Evolutionary conservation across 2,888 invertebrate genomes (phyloP).

Genomic region (Drepana falcataria): DNA sequence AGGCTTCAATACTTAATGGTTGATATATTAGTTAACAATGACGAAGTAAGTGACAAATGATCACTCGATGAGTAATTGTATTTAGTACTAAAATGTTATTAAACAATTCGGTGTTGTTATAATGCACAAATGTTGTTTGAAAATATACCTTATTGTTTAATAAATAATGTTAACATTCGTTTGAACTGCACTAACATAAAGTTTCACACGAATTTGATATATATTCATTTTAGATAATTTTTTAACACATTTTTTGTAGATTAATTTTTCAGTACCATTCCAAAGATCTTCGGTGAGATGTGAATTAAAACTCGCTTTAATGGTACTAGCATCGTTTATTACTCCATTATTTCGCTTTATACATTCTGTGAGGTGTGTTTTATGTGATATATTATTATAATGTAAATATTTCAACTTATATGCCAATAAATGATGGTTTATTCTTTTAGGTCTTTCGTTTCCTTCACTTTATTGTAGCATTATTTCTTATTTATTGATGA

Average conservation of each 20-base stretch:
- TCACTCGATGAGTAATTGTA: no score
- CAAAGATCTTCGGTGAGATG: constrained; percentile 42
- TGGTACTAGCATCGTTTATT: constrained; percentile 37
- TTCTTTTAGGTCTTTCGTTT: constrained; percentile 59
- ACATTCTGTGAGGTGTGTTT: constrained; percentile 66
- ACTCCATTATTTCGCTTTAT: constrained; percentile 51
- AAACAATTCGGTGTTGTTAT: constrained; percentile 1
- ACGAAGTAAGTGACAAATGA: no score
- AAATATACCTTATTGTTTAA: constrained; percentile 24
- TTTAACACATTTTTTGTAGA: constrained; percentile 15
- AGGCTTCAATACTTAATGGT: constrained; percentile 16
- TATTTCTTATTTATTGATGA: not conserved
- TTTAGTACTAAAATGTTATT: no score
- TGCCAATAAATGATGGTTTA: constrained; percentile 72
- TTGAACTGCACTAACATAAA: constrained; percentile 23
- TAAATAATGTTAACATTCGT: constrained; percentile 4
- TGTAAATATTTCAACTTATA: constrained; percentile 69
- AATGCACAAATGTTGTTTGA: constrained; percentile 21
- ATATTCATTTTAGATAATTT: constrained; percentile 15
- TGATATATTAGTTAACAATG: constrained; percentile 8
- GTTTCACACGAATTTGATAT: not conserved
- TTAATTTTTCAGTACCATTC: constrained; percentile 43
- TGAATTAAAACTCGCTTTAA: constrained; percentile 5
- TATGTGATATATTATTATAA: constrained; percentile 73
- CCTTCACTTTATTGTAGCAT: constrained; percentile 11